Percentiles rank a stretch among this genome's conserved stretches.
phyloP scores from a whole-genome alignment of 2,888 invertebrate species.

The Steromphala cineraria region DNA sequence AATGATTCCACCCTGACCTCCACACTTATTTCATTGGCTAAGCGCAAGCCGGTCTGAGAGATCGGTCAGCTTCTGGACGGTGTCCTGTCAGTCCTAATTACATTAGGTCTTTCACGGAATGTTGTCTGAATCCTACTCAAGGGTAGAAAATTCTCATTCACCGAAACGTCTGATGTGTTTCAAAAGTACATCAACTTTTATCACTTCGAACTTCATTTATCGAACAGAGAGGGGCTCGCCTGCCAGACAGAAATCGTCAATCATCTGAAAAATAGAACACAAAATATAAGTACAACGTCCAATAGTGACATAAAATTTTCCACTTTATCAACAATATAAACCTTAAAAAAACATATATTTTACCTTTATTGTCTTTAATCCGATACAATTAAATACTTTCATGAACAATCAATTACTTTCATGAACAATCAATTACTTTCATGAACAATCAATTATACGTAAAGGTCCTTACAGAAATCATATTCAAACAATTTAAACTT shows the following conservation, averaged over 20 bases:
- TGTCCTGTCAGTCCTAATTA: not conserved
- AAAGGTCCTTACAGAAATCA: no score
- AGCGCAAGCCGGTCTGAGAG: not conserved
- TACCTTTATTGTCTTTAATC: no score
- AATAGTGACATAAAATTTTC: no score
- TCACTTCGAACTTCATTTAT: not conserved
- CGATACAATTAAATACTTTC: no score
- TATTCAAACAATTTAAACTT: not conserved
- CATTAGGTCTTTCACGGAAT: not conserved
- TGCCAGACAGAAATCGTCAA: slow-evolving; percentile 3
- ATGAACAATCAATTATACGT: not conserved
- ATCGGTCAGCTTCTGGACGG: not conserved
- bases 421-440: not conserved
- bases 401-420: no score
- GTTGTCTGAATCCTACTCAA: not conserved
- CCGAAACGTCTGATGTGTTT: not conserved
- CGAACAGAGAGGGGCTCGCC: slow-evolving; percentile 1
- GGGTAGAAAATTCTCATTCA: not conserved
- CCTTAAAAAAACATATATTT: no score
- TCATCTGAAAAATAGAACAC: not conserved
- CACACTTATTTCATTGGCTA: not conserved
- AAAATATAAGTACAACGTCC: not conserved
- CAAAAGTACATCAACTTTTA: not conserved
- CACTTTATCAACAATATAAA: no score
- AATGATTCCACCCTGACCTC: not conserved